Conservation (phyloP, 1,140 invertebrate species). For the Prorops nasuta region DNA sequence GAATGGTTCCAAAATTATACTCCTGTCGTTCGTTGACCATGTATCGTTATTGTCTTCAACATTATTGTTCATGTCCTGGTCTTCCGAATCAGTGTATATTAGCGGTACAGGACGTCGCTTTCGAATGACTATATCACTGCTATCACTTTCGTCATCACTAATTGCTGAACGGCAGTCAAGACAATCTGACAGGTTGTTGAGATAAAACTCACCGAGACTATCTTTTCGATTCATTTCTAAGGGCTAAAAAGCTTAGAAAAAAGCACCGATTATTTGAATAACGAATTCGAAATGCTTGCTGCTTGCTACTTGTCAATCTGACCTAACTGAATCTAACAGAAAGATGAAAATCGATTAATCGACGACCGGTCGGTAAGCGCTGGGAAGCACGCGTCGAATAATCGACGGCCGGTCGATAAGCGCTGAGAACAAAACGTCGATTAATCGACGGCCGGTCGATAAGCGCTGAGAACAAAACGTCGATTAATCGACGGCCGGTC, state of each 20-base stretch:
- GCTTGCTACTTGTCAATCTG: background rate
- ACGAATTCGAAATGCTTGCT: conserved; percentile 2
- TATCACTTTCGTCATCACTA: conserved; percentile 17
- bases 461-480: no score
- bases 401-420: no score
- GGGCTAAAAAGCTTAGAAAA: conserved; percentile 12
- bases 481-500: no score
- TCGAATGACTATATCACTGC: conserved; percentile 9
- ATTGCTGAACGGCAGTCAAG: conserved; percentile 12
- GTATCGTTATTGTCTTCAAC: no score
- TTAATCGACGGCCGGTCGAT: no score
- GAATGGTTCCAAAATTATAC: conserved; percentile 12
- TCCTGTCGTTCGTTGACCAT: conserved; percentile 11
- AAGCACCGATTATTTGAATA: conserved; percentile 7
- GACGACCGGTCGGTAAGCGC: conserved; percentile 12
- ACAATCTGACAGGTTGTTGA: conserved; percentile 13
- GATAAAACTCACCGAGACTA: conserved; percentile 12
- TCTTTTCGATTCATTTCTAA: conserved; percentile 12
- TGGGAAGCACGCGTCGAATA: conserved; percentile 1
- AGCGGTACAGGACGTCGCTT: conserved; percentile 6
- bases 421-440: no score
- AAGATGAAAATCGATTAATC: conserved; percentile 10
- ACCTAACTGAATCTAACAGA: background rate
- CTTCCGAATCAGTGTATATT: conserved; percentile 13
- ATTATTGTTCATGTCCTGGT: no score